Evolutionary conservation across 35 echinoderm and acorn worm species (phyloP), one percentile per base, ranked within the genome.

Genomic region (Holothuria glaberrima): DNA sequence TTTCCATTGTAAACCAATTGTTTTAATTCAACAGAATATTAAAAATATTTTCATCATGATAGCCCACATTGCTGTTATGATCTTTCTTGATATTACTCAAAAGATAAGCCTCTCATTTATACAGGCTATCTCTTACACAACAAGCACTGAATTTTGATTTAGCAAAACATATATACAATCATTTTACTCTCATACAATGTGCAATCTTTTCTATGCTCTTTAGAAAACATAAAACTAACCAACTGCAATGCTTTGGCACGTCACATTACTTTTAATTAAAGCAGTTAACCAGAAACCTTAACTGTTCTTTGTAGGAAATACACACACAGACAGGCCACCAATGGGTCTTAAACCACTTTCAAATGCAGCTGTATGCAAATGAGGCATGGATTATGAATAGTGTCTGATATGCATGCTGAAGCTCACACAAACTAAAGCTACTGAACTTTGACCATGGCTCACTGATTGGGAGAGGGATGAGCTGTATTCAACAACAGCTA

Each of bases 341-440:
- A 69, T 33, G 66, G n/a, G 25, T 75, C 71, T 34, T 17, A 20
- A 31, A 75, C 71, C 71, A 75, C 71, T 75, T 75, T 41, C 33
- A n/a, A 41, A 75, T 75, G 71, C 71, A 75, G 71, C 71, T 75
- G 71, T 75, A 75, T 75, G 71, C 71, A 75, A 75, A 75, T 75
- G 71, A 75, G 71, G 30, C 64, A 35, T 32, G 33, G 71, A 75
- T 75, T 75, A 75, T 75, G 71, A 75, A 75, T 31, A 30, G 66
- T 69, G 66, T 69, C 66, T 69, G 66, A 69, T 69, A 33, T 69
- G 66, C 66, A 27, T 54, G 0, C 50, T 54, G 50, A 69, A 69
- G 22, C 66, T 69, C 17, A 69, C 66, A 33, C 66, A 20, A 30
- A 33, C 20, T 21, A 65, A 21, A 24, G 62, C 62, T 28, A 24